Percentiles rank a stretch among this genome's conserved stretches.
Conservation (phyloP, 23 tunicate genomes). For the Aplidium turbinatum region DNA sequence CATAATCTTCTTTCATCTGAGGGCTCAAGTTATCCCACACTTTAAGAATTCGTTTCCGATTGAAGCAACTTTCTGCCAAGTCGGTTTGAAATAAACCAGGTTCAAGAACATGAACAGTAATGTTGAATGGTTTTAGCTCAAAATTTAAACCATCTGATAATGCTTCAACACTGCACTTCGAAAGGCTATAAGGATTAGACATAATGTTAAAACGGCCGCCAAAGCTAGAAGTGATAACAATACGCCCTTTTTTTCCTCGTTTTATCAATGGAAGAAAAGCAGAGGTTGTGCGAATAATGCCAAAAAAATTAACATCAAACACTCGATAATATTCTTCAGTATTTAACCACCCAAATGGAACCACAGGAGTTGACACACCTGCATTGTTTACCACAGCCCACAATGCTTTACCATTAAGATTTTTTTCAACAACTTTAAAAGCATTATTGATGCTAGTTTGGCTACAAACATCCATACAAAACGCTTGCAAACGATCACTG, state of each 20-base stretch:
- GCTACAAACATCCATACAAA: constrained; percentile 17
- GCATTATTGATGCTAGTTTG: constrained; percentile 26
- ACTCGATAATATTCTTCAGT: constrained; percentile 45
- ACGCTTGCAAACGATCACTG: constrained; percentile 31
- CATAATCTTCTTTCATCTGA: constrained; percentile 20
- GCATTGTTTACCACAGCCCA: constrained; percentile 79
- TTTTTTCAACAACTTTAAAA: constrained; percentile 1
- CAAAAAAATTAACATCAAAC: constrained; percentile 58
- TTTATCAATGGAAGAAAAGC: constrained; percentile 60
- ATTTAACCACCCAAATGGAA: constrained; percentile 67
- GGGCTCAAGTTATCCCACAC: constrained; percentile 14
- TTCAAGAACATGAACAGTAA: constrained; percentile 34
- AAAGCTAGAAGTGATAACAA: constrained; percentile 31
- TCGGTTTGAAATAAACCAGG: constrained; percentile 32
- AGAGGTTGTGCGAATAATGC: constrained; percentile 38
- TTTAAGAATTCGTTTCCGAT: background rate
- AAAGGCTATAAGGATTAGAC: constrained; percentile 31
- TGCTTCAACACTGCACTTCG: constrained; percentile 46
- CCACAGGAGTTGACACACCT: constrained; percentile 31
- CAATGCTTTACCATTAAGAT: constrained; percentile 43
- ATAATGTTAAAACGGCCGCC: constrained; percentile 30
- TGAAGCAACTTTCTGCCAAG: constrained; percentile 19
- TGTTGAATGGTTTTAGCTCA: constrained; percentile 37
- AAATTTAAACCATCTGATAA: constrained; percentile 37
- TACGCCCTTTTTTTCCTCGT: constrained; percentile 41